phyloP scores from a whole-genome alignment of 2,888 invertebrate species.

The Gari tellinella region DNA sequence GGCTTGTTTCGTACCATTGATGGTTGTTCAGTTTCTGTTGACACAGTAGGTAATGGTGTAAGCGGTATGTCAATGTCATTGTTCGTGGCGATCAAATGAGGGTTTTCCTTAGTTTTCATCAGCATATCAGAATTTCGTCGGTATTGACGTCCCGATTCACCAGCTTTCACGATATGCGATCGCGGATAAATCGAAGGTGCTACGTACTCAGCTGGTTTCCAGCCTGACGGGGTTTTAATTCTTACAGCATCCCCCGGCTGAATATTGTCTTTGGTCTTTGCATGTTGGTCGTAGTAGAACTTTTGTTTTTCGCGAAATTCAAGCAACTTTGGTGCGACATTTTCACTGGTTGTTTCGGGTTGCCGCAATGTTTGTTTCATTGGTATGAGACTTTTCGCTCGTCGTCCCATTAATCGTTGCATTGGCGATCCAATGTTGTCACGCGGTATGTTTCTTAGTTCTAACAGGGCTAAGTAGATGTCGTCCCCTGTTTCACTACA shows the following conservation, averaged over 20 bases:
- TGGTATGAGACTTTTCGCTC: conserved; percentile 47
- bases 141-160: conserved; percentile 13
- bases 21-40: too few relatives aligned
- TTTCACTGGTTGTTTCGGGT: conserved; percentile 15
- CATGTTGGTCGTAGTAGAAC: conserved; percentile 23
- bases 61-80: not conserved
- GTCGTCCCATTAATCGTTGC: conserved; percentile 46
- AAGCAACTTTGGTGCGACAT: conserved; percentile 9
- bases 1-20: too few relatives aligned
- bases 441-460: conserved; percentile 20
- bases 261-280: conserved; percentile 5
- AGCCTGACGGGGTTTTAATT: conserved; percentile 22
- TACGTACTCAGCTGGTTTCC: conserved; percentile 38
- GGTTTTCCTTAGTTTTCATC: conserved; percentile 19
- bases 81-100: not conserved
- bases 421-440: conserved; percentile 41
- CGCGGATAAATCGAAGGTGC: conserved; percentile 5
- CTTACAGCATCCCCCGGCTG: conserved; percentile 9
- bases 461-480: conserved; percentile 19
- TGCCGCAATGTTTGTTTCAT: conserved; percentile 23
- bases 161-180: conserved; percentile 36
- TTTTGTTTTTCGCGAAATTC: conserved; percentile 31
- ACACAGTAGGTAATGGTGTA: too few relatives aligned
- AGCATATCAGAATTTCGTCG: conserved; percentile 27
- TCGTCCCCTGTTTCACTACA: conserved; percentile 23